phyloP scores from a whole-genome alignment of 1,140 invertebrate genomes.

The Arctopsyche grandis region DNA sequence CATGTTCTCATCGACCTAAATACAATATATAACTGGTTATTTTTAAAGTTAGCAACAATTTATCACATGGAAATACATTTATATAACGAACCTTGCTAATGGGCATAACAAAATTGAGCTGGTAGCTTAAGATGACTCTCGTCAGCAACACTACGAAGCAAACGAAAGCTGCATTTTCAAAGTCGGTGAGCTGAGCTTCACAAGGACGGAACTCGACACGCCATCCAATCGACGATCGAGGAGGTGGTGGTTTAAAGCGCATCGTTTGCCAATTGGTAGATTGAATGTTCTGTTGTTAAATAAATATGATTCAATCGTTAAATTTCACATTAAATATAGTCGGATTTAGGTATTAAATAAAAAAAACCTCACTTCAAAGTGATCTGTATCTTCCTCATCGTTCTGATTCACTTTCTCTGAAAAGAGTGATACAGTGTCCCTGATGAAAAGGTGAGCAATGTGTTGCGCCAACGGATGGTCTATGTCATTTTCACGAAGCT shows the following conservation, averaged over 20 bases:
- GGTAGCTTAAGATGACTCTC: slow-evolving; percentile 95
- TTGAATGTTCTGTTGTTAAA: slow-evolving; percentile 91
- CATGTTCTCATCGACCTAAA: slow-evolving; percentile 97
- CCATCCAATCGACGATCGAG: slow-evolving; percentile 97
- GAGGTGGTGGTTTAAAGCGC: slow-evolving; percentile 98
- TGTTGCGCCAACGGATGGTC: slow-evolving; percentile 93
- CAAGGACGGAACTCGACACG: slow-evolving; percentile 99
- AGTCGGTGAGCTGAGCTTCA: slow-evolving; percentile 98
- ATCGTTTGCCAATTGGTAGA: slow-evolving; percentile 99
- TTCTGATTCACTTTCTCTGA: slow-evolving; percentile 96
- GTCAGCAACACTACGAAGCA: slow-evolving; percentile 98
- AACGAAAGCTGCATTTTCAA: slow-evolving; percentile 99
- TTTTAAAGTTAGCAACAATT: neutral
- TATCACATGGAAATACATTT: neutral
- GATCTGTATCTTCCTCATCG: slow-evolving; percentile 94
- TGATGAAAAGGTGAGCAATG: slow-evolving; percentile 97
- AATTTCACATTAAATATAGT: neutral
- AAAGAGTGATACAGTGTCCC: slow-evolving; percentile 96
- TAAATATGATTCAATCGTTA: slow-evolving; percentile 28
- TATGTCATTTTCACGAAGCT: slow-evolving; percentile 86
- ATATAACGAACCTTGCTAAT: slow-evolving; percentile 87
- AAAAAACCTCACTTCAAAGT: slow-evolving; percentile 86
- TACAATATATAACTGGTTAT: slow-evolving; percentile 5
- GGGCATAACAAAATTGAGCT: slow-evolving; percentile 96
- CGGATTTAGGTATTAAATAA: neutral